These are phyloP conservation scores for Tenthredo livida DNA, from an alignment of 2,888 invertebrate species.

Conservation along the genomic window DNA sequence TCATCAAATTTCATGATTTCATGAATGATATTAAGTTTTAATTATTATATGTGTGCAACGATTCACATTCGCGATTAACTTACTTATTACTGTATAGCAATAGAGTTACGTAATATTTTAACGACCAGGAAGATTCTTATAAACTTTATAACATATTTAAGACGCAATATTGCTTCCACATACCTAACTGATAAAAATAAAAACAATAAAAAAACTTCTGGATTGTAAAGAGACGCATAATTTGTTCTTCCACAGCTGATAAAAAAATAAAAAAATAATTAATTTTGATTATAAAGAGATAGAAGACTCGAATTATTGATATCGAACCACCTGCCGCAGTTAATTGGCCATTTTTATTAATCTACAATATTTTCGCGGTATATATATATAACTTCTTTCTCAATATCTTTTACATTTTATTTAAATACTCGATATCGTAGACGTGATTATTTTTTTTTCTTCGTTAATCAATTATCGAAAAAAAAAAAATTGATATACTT, in stretches of 20 bases:
- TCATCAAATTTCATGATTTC: constrained; percentile 3
- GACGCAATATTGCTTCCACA: no score
- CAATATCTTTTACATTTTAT: not conserved
- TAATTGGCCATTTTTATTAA: not conserved
- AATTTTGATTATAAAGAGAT: not conserved
- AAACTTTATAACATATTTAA: no score
- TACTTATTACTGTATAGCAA: no score
- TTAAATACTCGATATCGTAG: not conserved
- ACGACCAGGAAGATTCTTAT: no score
- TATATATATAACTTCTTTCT: no score
- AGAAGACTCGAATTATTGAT: not conserved
- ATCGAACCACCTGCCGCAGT: not conserved
- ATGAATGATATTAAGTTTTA: not conserved
- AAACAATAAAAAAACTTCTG: no score
- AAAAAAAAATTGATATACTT: not conserved
- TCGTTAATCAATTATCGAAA: not conserved
- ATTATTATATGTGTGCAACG: not conserved
- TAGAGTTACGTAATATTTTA: no score
- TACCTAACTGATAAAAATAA: no score
- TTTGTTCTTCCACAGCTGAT: not conserved
- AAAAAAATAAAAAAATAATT: no score
- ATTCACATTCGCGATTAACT: no score
- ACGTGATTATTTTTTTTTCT: not conserved
- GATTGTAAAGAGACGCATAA: no score
- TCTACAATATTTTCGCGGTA: not conserved